Base-by-base conservation (phyloP, 2,113 vertebrate genomes). In the Colossoma macropomum region DNA sequence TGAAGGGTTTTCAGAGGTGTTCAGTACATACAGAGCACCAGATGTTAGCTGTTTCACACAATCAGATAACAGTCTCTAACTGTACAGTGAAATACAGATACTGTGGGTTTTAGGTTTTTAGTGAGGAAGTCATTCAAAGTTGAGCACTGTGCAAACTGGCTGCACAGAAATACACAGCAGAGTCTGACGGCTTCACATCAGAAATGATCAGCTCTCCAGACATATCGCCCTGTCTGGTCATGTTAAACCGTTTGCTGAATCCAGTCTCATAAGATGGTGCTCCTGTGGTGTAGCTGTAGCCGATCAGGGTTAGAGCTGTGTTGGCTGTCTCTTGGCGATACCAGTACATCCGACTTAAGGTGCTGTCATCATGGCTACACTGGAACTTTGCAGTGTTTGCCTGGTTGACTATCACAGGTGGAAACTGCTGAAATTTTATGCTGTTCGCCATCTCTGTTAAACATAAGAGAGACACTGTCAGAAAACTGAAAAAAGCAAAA, bases 351-450 rank as follows among this genome's bases (percentile, higher is more conserved):
- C 7, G 34, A 7, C 3, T 38, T 38, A 38, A 38, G 34, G 3
- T 38, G 34, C 3, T 38, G 34, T 7, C 34, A 38, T 38, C 7
- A 38, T 38, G 34, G 34, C 34, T 38, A 7, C 34, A 38, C 34
- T 38, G 34, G 3, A 38, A 38, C 6, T 84, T 41, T 50, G 86
- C 4, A 8, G 1, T 13, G 0, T 0, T 32, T 1, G 45, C 77
- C 32, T 87, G 13, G 0, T 34, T 2, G 19, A 80, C 88, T 0
- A 91, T 86, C 32, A 88, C 52, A 0, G 85, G 2, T 23, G 83
- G 23, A 73, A 69, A 86, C 21, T 84, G 71, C 38, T 82, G 25
- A 32, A 66, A 30, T 6, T 17, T 66, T 3, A 32, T 27, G 32
- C 28, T 17, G 8, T 32, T 13, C 17, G 4, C 28, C 15, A 19